Evolutionary conservation across 1,140 invertebrate species (phyloP).

Genomic region (Penaeus vannamei): DNA sequence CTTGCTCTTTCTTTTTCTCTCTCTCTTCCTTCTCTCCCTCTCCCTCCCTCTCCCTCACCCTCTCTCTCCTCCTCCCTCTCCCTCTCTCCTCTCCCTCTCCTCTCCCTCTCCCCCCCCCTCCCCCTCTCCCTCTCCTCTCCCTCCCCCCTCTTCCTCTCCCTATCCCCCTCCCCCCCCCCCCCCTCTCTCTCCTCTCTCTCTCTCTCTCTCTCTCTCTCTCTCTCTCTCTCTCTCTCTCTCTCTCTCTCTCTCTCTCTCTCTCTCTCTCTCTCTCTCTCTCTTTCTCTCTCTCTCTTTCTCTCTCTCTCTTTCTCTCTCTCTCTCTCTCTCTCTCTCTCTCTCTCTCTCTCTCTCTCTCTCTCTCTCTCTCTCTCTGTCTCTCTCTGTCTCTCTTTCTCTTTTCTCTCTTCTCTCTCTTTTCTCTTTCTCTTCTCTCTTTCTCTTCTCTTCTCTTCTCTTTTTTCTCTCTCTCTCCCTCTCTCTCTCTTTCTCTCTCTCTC

Average conservation of each 20-base stretch:
- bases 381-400: no score
- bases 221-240: neutral
- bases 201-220: neutral
- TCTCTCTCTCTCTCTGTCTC: no score
- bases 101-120: no score
- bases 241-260: neutral
- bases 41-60: neutral
- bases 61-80: neutral
- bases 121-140: no score
- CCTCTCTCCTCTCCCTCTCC: conserved; percentile 13
- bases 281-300: neutral
- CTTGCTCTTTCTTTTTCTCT: no score
- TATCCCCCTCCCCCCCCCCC: no score
- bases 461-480: neutral
- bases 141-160: no score
- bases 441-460: no score
- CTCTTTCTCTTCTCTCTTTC: neutral
- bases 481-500: neutral
- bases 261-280: neutral
- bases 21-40: neutral
- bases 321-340: neutral
- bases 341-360: no score
- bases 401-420: no score
- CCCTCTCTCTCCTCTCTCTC: neutral
- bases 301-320: neutral